Percentiles rank a stretch among this genome's conserved stretches.
Conservation (phyloP, 2,888 invertebrate species). For the Bombylius discolor region DNA sequence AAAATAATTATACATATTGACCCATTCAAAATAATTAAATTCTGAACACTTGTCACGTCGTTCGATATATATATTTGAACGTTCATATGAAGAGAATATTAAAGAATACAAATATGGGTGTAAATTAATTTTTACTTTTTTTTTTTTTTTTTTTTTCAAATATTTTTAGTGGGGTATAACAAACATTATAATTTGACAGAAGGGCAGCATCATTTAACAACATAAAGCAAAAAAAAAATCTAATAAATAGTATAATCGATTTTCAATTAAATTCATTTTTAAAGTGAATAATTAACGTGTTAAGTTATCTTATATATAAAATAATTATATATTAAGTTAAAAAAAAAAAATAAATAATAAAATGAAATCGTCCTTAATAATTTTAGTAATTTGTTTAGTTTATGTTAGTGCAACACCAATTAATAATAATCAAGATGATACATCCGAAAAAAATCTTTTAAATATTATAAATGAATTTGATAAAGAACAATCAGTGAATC, state of each 20-base stretch:
- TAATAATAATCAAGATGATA: neutral
- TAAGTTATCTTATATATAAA: neutral
- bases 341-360: neutral
- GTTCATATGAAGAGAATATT: neutral
- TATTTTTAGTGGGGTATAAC: neutral
- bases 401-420: neutral
- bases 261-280: constrained; percentile 23
- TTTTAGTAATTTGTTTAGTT: neutral
- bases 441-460: constrained; percentile 35
- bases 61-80: neutral
- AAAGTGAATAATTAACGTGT: neutral
- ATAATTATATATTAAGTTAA: neutral
- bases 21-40: neutral
- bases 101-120: neutral
- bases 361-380: neutral
- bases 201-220: neutral
- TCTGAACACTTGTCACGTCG: neutral
- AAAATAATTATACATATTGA: neutral
- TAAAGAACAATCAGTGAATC: constrained; percentile 30
- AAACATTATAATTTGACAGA: too few relatives aligned
- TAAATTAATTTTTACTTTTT: neutral
- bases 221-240: neutral
- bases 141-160: neutral
- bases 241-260: constrained; percentile 11
- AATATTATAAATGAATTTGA: constrained; percentile 38